Percentiles rank a stretch among this genome's conserved stretches.
phyloP scores from a whole-genome alignment of 1,140 invertebrate species.

The Bombus vancouverensis region DNA sequence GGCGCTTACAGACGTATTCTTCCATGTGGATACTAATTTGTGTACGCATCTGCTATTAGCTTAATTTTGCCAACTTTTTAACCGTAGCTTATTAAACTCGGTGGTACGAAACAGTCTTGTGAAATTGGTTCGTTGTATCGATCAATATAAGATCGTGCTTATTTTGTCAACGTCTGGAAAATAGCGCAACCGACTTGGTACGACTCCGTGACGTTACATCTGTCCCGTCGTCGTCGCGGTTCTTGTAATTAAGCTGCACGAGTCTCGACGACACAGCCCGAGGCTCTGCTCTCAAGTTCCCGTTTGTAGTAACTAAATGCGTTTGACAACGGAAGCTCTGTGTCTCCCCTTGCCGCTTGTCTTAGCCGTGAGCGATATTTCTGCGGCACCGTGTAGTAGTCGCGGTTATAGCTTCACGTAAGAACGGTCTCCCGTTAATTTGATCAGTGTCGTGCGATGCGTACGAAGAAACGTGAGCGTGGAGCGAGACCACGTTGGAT shows the following conservation, averaged over 20 bases:
- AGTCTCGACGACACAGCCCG: slow-evolving; percentile 78
- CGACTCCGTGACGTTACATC: slow-evolving; percentile 43
- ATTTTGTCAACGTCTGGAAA: background rate
- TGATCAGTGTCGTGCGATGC: background rate
- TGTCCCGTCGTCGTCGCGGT: slow-evolving; percentile 71
- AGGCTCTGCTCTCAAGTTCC: slow-evolving; percentile 74
- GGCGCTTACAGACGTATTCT: no score
- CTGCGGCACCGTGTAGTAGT: slow-evolving; percentile 43
- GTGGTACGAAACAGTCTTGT: background rate
- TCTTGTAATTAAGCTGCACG: slow-evolving; percentile 78
- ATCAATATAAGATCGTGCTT: background rate
- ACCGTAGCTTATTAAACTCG: no score
- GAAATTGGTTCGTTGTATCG: background rate
- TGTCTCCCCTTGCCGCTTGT: slow-evolving; percentile 72
- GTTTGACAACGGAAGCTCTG: slow-evolving; percentile 81
- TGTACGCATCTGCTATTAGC: no score
- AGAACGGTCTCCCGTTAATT: slow-evolving; percentile 44
- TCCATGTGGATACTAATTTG: no score
- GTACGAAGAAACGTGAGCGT: background rate
- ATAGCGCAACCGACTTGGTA: background rate
- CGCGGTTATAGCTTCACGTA: slow-evolving; percentile 29
- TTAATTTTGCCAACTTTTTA: no score
- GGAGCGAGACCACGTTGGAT: background rate
- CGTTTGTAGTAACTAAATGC: slow-evolving; percentile 82
- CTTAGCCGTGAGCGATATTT: slow-evolving; percentile 70